phyloP scores from a whole-genome alignment of 2,113 vertebrate species.

The Tragulus kanchil region DNA sequence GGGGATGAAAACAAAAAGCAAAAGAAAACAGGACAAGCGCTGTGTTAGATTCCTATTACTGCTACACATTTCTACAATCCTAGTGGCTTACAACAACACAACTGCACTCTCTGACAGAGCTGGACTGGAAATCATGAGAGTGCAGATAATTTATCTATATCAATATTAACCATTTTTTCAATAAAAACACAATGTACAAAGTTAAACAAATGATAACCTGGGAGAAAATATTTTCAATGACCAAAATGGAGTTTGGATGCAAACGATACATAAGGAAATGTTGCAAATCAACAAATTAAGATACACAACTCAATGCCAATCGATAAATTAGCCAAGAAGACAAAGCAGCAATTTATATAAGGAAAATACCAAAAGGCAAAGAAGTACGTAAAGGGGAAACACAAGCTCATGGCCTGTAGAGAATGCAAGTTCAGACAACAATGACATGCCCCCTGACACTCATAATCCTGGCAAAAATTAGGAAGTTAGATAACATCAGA shows the following conservation, averaged over 20 bases:
- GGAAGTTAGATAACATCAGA: not conserved
- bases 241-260: not conserved
- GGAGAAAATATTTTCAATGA: not conserved
- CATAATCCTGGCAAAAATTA: not conserved
- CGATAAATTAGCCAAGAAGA: not conserved
- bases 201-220: not conserved
- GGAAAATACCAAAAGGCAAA: not conserved
- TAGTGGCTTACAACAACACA: too few species aligned
- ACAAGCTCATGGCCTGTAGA: not conserved
- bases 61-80: too few species aligned
- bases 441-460: not conserved
- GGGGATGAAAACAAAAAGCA: too few species aligned
- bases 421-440: not conserved
- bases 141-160: not conserved
- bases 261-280: not conserved
- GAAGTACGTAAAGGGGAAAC: not conserved
- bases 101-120: too few species aligned
- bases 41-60: too few species aligned
- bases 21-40: too few species aligned
- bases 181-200: not conserved
- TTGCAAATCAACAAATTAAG: not conserved
- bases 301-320: not conserved
- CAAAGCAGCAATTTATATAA: not conserved
- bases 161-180: not conserved
- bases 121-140: too few species aligned